Evolutionary conservation across 2,888 invertebrate genomes (phyloP).

Genomic region (Glomeris marginata): DNA sequence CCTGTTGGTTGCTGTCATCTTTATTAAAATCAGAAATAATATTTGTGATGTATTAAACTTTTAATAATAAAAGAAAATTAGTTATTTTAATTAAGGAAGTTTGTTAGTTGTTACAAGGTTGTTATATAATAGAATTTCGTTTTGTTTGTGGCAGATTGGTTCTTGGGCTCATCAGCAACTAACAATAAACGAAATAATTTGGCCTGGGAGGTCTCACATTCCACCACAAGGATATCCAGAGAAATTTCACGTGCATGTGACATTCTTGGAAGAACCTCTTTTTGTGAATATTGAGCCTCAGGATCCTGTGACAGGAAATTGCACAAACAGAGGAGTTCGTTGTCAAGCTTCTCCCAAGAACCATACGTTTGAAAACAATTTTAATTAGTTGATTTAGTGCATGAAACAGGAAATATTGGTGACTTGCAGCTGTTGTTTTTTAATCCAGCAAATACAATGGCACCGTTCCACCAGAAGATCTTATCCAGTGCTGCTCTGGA

Average conservation of each 20-base stretch:
- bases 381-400: background rate
- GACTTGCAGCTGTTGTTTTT: no score
- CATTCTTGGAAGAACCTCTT: slow-evolving; percentile 32
- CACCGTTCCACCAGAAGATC: no score
- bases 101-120: no score
- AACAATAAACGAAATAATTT: slow-evolving; percentile 35
- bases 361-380: slow-evolving; percentile 37
- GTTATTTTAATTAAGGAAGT: no score
- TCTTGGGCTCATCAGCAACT: slow-evolving; percentile 53
- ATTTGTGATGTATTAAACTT: no score
- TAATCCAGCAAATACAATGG: no score
- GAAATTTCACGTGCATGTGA: slow-evolving; percentile 33
- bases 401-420: no score
- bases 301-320: slow-evolving; percentile 27
- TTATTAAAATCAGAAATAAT: no score
- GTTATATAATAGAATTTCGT: no score
- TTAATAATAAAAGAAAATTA: no score
- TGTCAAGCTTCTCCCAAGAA: slow-evolving; percentile 56
- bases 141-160: slow-evolving; percentile 49
- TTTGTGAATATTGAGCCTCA: slow-evolving; percentile 33
- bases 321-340: slow-evolving; percentile 13
- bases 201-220: slow-evolving; percentile 34
- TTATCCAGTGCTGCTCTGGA: slow-evolving; percentile 84
- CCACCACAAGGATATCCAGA: slow-evolving; percentile 37
- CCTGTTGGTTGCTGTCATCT: no score